Evolutionary conservation across 2,113 vertebrate species (phyloP).

Genomic region (Apistogramma diplotaenia): DNA sequence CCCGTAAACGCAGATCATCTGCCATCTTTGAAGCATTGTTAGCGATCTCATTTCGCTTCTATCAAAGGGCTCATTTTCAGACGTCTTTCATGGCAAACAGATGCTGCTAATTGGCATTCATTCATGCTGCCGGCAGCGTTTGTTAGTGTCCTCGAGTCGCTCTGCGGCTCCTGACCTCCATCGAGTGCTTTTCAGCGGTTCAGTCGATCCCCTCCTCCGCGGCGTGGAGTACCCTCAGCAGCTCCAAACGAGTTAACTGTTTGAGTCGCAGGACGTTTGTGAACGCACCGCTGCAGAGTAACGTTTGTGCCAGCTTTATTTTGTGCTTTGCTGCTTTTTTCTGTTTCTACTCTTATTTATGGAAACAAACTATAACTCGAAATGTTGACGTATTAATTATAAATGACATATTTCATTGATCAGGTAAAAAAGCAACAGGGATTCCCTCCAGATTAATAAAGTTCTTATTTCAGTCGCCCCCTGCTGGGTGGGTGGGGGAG

Average conservation of each 20-base stretch:
- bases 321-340: too few relatives aligned
- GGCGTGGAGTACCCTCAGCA: not conserved
- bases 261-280: not conserved
- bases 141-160: not conserved
- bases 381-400: too few relatives aligned
- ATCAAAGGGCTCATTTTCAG: not conserved
- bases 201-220: not conserved
- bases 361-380: too few relatives aligned
- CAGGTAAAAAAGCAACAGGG: too few relatives aligned
- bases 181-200: not conserved
- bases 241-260: not conserved
- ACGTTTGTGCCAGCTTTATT: too few relatives aligned
- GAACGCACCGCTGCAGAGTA: too few relatives aligned
- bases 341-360: too few relatives aligned
- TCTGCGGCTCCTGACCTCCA: not conserved
- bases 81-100: not conserved
- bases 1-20: not conserved
- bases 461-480: not conserved
- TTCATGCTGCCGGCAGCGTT: not conserved
- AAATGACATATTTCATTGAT: too few relatives aligned
- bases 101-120: not conserved
- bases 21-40: not conserved
- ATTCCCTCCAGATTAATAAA: too few relatives aligned
- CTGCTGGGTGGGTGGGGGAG: not conserved
- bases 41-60: not conserved